phyloP scores from a whole-genome alignment of 2,113 vertebrate genomes.

The Saguinus midas region DNA sequence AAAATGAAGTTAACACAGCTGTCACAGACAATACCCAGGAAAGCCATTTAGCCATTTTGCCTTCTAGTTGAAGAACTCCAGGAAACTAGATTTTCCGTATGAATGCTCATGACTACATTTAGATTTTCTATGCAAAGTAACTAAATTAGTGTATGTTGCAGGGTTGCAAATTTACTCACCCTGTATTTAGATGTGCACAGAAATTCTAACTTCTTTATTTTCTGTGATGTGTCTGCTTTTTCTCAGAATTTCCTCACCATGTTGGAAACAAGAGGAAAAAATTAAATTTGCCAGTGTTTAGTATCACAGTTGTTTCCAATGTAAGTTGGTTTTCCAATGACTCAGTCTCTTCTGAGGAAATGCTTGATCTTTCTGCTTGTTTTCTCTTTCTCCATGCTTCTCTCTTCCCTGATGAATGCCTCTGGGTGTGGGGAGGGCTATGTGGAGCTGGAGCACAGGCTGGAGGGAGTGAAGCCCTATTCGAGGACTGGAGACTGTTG shows the following conservation, averaged over 20 bases:
- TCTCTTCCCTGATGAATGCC: background rate
- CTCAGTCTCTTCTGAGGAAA: background rate
- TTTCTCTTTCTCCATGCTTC: background rate
- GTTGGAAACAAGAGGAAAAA: background rate
- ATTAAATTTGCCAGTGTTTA: background rate
- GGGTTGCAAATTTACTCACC: background rate
- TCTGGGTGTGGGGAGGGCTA: background rate
- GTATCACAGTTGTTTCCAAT: background rate
- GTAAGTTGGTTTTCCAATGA: background rate
- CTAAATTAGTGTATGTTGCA: background rate
- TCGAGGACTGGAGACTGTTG: background rate
- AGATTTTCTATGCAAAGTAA: slow-evolving; percentile 35
- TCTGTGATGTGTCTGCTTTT: background rate
- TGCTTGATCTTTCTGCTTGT: background rate
- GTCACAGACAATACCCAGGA: background rate
- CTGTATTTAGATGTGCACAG: background rate
- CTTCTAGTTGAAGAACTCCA: background rate
- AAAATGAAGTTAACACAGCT: background rate
- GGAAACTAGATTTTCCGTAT: background rate
- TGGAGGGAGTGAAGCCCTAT: rapidly evolving
- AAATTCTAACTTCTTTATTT: background rate
- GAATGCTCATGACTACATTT: background rate
- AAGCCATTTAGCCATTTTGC: background rate
- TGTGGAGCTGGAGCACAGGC: background rate
- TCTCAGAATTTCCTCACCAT: background rate